Conservation (phyloP, 2,113 vertebrate genomes). For the Acanthisitta chloris region DNA sequence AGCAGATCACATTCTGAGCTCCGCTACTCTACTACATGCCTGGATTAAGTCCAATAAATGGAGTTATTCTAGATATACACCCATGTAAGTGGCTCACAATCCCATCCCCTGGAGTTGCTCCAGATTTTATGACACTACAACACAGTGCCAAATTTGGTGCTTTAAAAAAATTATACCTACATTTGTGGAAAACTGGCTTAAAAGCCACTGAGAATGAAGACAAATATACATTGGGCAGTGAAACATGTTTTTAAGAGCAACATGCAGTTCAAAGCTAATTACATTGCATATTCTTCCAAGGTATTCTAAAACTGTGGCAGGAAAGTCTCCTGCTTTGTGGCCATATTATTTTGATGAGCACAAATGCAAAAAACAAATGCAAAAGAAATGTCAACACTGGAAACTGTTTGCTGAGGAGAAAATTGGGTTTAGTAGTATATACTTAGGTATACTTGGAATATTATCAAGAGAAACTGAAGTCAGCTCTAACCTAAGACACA, state of each 20-base stretch:
- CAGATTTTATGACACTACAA: slow-evolving; percentile 18
- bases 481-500: neutral
- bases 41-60: slow-evolving; percentile 49
- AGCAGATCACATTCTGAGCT: slow-evolving; percentile 11
- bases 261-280: neutral
- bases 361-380: neutral
- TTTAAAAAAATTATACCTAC: slow-evolving; percentile 2
- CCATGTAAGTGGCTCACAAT: slow-evolving; percentile 45
- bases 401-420: neutral
- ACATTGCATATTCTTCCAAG: neutral
- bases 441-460: neutral
- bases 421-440: neutral
- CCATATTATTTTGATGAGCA: neutral
- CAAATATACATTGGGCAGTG: neutral
- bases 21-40: slow-evolving; percentile 14
- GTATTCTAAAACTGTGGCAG: neutral
- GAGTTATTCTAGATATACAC: slow-evolving; percentile 50
- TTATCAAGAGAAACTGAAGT: neutral
- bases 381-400: neutral
- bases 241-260: neutral
- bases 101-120: slow-evolving; percentile 16
- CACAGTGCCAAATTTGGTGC: neutral
- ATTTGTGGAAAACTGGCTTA: neutral
- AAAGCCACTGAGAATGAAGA: neutral
- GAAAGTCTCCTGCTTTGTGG: neutral